Evolutionary conservation across 2,888 invertebrate species (phyloP).

Genomic region (Ophion ellenae): DNA sequence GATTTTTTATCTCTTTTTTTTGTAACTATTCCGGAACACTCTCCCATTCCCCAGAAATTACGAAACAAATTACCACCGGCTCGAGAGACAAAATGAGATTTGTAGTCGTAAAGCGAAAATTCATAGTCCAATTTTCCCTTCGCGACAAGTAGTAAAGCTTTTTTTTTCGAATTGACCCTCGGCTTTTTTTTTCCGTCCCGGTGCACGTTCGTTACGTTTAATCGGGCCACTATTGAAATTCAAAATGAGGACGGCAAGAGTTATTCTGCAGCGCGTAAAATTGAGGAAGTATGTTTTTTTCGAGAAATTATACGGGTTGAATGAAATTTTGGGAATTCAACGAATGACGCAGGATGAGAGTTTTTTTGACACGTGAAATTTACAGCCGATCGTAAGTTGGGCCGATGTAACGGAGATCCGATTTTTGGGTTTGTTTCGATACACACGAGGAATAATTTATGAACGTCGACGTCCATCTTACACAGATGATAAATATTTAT

Average conservation of each 20-base stretch:
- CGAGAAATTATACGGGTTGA: background rate
- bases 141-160: background rate
- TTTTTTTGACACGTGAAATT: background rate
- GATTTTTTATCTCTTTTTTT: background rate
- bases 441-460: background rate
- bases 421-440: background rate
- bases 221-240: background rate
- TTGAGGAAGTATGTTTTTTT: background rate
- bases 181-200: background rate
- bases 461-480: background rate
- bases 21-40: background rate
- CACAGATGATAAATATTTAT: background rate
- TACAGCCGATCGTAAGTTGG: background rate
- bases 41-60: background rate
- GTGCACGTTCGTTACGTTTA: background rate
- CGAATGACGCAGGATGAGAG: background rate
- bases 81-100: slow-evolving; percentile 11
- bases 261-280: background rate
- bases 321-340: slow-evolving; percentile 10
- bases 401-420: background rate
- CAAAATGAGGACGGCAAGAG: background rate
- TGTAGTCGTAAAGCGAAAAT: background rate
- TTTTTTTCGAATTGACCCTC: background rate
- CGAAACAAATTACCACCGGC: background rate
- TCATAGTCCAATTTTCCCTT: background rate